Evolutionary conservation across 2,888 invertebrate genomes (phyloP).

Genomic region (Cylindroiulus punctatus): DNA sequence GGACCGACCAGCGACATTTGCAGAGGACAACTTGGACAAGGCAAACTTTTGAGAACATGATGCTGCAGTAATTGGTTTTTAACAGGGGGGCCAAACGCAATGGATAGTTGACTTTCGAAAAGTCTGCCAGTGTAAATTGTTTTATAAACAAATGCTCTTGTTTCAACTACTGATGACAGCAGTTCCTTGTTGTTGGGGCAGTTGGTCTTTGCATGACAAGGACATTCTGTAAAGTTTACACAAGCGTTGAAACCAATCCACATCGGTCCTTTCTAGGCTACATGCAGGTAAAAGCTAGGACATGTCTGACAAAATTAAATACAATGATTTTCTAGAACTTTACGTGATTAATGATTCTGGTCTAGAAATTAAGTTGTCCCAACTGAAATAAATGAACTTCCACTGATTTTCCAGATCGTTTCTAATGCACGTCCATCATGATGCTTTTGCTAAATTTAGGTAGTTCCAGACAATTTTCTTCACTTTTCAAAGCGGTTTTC

Average conservation of each 20-base stretch:
- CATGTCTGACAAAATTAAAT: background rate
- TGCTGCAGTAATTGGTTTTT: background rate
- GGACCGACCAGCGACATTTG: background rate
- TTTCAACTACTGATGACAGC: background rate
- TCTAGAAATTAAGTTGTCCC: constrained; percentile 16
- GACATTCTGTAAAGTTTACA: no score
- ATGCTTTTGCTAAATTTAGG: constrained; percentile 3
- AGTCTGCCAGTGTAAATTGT: background rate
- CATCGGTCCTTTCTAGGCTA: background rate
- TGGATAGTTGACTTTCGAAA: background rate
- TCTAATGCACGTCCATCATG: constrained; percentile 24
- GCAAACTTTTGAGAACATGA: background rate
- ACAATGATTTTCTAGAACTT: background rate
- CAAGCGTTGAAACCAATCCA: background rate
- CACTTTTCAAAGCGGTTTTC: constrained; percentile 33
- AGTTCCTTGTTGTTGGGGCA: background rate
- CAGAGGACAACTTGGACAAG: constrained; percentile 3
- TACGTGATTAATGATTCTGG: background rate
- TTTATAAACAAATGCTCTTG: constrained; percentile 11
- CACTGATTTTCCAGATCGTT: background rate
- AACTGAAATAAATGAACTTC: constrained; percentile 2
- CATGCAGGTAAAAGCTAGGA: no score
- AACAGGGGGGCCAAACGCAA: background rate
- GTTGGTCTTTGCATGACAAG: no score
- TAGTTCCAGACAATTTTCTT: background rate